Evolutionary conservation across 2,888 invertebrate species (phyloP), one percentile per base, ranked within the genome.

Genomic region (Zele albiditarsus): DNA sequence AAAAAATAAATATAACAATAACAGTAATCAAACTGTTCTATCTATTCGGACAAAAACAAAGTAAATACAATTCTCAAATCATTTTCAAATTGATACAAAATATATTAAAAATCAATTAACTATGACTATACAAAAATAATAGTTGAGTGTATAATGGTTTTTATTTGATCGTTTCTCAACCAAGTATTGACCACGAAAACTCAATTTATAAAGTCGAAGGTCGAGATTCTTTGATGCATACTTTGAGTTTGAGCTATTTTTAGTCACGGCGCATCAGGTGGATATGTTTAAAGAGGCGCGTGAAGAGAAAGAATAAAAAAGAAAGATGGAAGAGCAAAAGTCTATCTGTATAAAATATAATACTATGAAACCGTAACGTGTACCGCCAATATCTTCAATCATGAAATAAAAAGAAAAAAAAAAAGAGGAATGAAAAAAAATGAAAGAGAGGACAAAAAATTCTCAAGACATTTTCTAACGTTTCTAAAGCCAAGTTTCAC

Each of bases 251-350:
- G 16, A 46, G 1, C 33, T 63, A 63, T 33, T 33, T 33, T 33
- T 63, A 63, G 33, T 67, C n/a, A 46, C 25, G 58, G 60, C 75
- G 78, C 77, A 75, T 77, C 79, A 77, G 78, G 75, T 77, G 77
- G 72, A 77, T 73, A 73, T 77, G 65, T 46, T 46, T 46, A 46
- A 46, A 46, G 16, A 46, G 68, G 46, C 42, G 66, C 31, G 46
- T 46, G 46, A 46, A 16, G 46, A n/a, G 8, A 46, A 46, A 46
- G n/a, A 46, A 46, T 46, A n/a, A n/a, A n/a, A 6, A n/a, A 46
- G 46, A 46, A 46, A 16, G 3, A 46, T 67, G 14, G 20, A 20
- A 42, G 42, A 66, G 60, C 28, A 28, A 63, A 63, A 33, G 63
- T 63, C 63, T 16, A 63, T 63, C 63, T 63, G 63, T 33, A 38